Evolutionary conservation across 2,113 vertebrate species (phyloP).

Genomic region (Hippoglossus stenolepis): DNA sequence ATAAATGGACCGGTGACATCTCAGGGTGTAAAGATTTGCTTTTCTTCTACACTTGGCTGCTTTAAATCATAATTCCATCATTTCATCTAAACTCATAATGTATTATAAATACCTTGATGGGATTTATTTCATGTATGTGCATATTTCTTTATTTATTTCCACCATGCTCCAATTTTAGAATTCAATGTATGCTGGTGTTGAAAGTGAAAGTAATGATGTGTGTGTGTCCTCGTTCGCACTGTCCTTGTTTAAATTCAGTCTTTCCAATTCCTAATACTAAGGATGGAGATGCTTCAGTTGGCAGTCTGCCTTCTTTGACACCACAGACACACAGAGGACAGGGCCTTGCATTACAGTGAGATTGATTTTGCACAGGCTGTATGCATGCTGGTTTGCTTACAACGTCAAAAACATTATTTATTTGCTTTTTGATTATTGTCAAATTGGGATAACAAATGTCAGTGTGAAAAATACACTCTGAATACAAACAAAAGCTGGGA

Average conservation of each 20-base stretch:
- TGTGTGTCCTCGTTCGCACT: constrained; percentile 1
- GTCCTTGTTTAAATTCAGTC: constrained; percentile 10
- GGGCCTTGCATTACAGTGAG: background rate
- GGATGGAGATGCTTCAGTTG: constrained; percentile 13
- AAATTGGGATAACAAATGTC: background rate
- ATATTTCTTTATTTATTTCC: too few relatives aligned
- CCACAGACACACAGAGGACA: constrained; percentile 5
- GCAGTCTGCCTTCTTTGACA: constrained; percentile 2
- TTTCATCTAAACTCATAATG: too few relatives aligned
- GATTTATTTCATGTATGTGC: too few relatives aligned
- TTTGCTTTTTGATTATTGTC: background rate
- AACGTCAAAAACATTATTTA: background rate
- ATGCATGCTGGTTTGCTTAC: background rate
- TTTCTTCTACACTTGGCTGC: too few relatives aligned
- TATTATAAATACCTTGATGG: too few relatives aligned
- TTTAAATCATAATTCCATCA: too few relatives aligned
- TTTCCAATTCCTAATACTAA: background rate
- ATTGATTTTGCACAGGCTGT: background rate
- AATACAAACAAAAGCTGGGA: background rate
- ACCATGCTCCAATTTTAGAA: background rate
- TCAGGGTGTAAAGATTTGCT: too few relatives aligned
- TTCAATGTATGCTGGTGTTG: background rate
- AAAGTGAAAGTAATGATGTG: background rate
- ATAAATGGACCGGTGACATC: background rate
- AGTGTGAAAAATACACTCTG: background rate